Conservation (phyloP, 2,113 vertebrate genomes). For the Aegithalos caudatus region DNA sequence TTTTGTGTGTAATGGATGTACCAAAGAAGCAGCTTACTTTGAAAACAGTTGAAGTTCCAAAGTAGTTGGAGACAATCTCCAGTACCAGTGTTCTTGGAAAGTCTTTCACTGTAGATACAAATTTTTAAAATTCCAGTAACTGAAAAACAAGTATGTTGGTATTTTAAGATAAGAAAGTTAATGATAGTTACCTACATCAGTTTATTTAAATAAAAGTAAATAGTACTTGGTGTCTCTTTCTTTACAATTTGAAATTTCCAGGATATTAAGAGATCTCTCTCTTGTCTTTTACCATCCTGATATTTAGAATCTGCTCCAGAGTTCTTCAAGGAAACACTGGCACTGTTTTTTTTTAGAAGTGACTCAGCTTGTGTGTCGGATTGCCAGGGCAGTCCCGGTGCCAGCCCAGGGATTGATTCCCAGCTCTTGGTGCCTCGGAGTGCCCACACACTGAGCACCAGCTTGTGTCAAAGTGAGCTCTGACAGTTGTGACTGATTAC, state of each 20-base stretch:
- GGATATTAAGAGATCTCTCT: neutral
- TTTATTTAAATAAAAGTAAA: neutral
- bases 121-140: neutral
- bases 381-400: neutral
- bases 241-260: neutral
- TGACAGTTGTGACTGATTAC: neutral
- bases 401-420: neutral
- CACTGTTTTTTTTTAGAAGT: neutral
- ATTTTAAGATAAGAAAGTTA: neutral
- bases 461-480: fast-evolving
- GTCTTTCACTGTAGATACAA: neutral
- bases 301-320: neutral
- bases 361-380: neutral
- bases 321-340: neutral
- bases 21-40: neutral
- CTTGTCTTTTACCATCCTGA: neutral
- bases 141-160: neutral
- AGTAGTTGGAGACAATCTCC: neutral
- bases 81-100: neutral
- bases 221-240: neutral
- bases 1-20: neutral
- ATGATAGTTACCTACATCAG: neutral
- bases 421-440: neutral
- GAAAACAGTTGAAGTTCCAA: neutral
- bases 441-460: fast-evolving